Conservation (phyloP, 2,888 invertebrate genomes). For the Antitype chi region DNA sequence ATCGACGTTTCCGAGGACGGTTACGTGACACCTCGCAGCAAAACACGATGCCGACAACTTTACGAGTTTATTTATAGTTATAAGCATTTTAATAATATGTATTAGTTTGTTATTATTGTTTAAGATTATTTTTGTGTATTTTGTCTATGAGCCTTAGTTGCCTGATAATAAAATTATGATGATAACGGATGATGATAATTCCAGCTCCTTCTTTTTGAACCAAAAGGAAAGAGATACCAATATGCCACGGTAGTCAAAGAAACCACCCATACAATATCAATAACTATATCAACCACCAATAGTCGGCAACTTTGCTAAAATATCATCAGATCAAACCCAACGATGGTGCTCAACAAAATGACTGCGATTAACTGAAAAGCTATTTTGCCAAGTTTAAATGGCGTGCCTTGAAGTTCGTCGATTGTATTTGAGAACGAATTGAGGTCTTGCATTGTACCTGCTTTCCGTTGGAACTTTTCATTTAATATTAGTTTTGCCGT, state of each 20-base stretch:
- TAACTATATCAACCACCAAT: slow-evolving; percentile 38
- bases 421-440: slow-evolving; percentile 81
- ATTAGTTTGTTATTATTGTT: too few species aligned
- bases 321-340: slow-evolving; percentile 80
- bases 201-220: too few species aligned
- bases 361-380: slow-evolving; percentile 87
- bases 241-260: not conserved
- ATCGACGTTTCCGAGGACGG: too few species aligned
- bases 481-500: slow-evolving; percentile 71
- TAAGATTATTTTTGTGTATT: too few species aligned
- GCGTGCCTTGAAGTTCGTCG: slow-evolving; percentile 80
- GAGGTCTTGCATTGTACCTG: slow-evolving; percentile 81
- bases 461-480: slow-evolving; percentile 74
- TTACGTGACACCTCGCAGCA: too few species aligned
- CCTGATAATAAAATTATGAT: too few species aligned
- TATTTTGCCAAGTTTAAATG: slow-evolving; percentile 86
- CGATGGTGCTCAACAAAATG: slow-evolving; percentile 82
- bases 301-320: slow-evolving; percentile 74
- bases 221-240: too few species aligned
- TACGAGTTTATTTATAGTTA: too few species aligned
- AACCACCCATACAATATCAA: slow-evolving; percentile 18
- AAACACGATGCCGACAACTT: too few species aligned
- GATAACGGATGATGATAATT: too few species aligned
- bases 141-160: too few species aligned
- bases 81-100: too few species aligned